A percentile compares a stretch with the other conserved stretches of the same genome.
Evolutionary conservation across 2,888 invertebrate species (phyloP).

Genomic region (Bombylius discolor): DNA sequence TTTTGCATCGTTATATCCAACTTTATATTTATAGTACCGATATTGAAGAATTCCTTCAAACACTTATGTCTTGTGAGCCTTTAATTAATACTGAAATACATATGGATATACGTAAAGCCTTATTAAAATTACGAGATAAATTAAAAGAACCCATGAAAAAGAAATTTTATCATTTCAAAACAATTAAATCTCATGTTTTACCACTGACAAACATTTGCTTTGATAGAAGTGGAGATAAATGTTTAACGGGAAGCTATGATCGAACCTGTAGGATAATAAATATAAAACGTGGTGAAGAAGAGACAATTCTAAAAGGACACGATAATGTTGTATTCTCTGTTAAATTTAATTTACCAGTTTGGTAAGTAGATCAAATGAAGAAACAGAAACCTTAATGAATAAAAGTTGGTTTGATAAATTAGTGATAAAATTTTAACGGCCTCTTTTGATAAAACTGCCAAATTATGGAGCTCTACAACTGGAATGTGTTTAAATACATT

Average conservation of each 20-base stretch:
- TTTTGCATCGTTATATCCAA: slow-evolving; percentile 19
- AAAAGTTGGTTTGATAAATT: not conserved
- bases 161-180: slow-evolving; percentile 52
- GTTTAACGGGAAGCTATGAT: slow-evolving; percentile 72
- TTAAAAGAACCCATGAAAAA: slow-evolving; percentile 47
- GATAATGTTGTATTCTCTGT: slow-evolving; percentile 73
- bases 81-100: slow-evolving; percentile 44
- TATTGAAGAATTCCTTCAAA: slow-evolving; percentile 6
- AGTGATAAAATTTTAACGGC: slow-evolving; percentile 63
- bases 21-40: slow-evolving; percentile 8
- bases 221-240: slow-evolving; percentile 57
- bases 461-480: slow-evolving; percentile 55
- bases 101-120: slow-evolving; percentile 45
- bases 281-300: slow-evolving; percentile 53
- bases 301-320: slow-evolving; percentile 57
- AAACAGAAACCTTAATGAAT: not conserved
- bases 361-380: slow-evolving; percentile 37
- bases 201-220: slow-evolving; percentile 61
- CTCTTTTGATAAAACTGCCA: slow-evolving; percentile 68
- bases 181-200: slow-evolving; percentile 51
- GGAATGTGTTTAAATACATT: slow-evolving; percentile 55
- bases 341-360: slow-evolving; percentile 60
- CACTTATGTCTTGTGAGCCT: slow-evolving; percentile 10
- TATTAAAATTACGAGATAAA: slow-evolving; percentile 49
- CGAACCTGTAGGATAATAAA: slow-evolving; percentile 72